Conservation (phyloP, 2,888 invertebrate genomes). For the Hydroisotoma schaefferi region DNA sequence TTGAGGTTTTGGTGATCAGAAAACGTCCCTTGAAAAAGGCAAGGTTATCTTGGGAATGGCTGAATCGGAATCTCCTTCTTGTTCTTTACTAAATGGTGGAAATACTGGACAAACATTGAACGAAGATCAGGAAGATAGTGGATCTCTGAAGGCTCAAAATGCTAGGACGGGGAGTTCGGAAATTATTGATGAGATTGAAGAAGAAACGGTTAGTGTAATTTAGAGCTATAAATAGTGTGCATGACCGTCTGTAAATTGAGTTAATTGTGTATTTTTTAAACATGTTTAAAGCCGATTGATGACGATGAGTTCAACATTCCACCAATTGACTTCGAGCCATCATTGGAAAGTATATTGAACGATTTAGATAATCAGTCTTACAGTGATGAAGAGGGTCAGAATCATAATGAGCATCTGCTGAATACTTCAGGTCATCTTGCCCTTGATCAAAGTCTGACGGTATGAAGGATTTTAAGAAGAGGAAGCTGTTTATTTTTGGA, state of each 20-base stretch:
- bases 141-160: not conserved
- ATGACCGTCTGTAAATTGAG: not conserved
- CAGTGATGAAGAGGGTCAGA: conserved; percentile 49
- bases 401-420: not conserved
- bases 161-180: not conserved
- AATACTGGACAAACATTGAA: no score
- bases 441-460: no score
- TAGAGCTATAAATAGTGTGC: not conserved
- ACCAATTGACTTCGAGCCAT: conserved; percentile 68
- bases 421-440: no score
- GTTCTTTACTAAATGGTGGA: no score
- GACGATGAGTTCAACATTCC: conserved; percentile 78
- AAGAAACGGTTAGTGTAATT: conserved; percentile 31
- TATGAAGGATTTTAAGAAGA: no score
- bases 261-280: conserved; percentile 6
- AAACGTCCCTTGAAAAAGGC: no score
- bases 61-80: no score
- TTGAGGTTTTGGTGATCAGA: no score
- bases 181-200: conserved; percentile 13
- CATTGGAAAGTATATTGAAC: conserved; percentile 76
- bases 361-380: conserved; percentile 56
- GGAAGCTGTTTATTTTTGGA: no score
- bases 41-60: no score
- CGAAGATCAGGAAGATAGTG: no score
- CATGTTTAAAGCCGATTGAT: conserved; percentile 62